Evolutionary conservation across 2,888 invertebrate species (phyloP).

Genomic region (Tipula vernalis): DNA sequence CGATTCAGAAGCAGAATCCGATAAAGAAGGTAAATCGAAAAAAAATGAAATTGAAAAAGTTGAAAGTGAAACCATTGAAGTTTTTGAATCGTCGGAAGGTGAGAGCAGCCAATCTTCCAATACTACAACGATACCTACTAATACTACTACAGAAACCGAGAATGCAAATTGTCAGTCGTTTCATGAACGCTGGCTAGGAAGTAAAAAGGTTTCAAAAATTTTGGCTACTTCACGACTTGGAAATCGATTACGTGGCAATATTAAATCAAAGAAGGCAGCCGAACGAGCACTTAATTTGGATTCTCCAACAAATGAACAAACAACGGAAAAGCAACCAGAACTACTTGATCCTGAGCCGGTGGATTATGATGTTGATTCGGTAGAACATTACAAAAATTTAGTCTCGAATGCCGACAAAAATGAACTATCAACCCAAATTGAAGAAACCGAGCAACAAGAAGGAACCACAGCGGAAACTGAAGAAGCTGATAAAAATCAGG

Average conservation of each 20-base stretch:
- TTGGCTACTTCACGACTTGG: conserved; percentile 42
- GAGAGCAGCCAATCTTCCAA: conserved; percentile 12
- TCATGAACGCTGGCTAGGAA: conserved; percentile 43
- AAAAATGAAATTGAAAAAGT: conserved; percentile 19
- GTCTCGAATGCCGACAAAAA: not conserved
- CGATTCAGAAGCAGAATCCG: conserved; percentile 23
- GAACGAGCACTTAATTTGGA: conserved; percentile 14
- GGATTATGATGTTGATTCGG: conserved; percentile 37
- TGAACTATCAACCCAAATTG: not conserved
- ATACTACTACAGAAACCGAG: conserved; percentile 12
- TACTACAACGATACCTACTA: not conserved
- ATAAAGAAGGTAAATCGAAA: not conserved
- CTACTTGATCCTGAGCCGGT: conserved; percentile 13
- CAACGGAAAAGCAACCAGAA: conserved; percentile 17
- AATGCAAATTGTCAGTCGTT: conserved; percentile 5
- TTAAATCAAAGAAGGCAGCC: conserved; percentile 38
- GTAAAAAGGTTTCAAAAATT: conserved; percentile 46
- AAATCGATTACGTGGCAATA: conserved; percentile 48
- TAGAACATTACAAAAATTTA: conserved; percentile 41
- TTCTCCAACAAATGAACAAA: conserved; percentile 19
- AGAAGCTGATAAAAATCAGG: not conserved
- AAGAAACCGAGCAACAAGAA: not conserved
- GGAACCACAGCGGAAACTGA: not conserved
- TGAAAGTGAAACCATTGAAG: not conserved
- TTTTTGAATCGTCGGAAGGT: conserved; percentile 18